Percentiles rank a stretch among this genome's conserved stretches.
Evolutionary conservation across 2,888 invertebrate species (phyloP).

Genomic region (Stenodera caucasica): DNA sequence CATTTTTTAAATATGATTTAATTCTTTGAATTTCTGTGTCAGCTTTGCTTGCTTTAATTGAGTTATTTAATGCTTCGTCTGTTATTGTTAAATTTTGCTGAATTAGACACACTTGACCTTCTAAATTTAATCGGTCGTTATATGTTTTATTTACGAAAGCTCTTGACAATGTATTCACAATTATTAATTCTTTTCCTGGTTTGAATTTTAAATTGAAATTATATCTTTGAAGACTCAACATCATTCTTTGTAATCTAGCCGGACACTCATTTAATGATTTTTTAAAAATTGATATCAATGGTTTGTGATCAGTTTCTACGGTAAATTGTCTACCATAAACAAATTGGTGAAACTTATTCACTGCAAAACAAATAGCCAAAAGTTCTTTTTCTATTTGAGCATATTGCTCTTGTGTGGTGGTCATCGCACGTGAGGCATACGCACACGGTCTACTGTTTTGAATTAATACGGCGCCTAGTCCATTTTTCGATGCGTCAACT

Average conservation of each 20-base stretch:
- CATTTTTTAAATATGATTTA: slow-evolving; percentile 4
- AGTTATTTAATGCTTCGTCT: background rate
- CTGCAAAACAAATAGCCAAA: slow-evolving; percentile 31
- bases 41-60: background rate
- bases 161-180: slow-evolving; percentile 40
- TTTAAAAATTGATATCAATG: slow-evolving; percentile 32
- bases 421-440: slow-evolving; percentile 46
- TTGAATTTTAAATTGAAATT: slow-evolving; percentile 25
- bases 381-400: slow-evolving; percentile 47
- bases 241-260: slow-evolving; percentile 10
- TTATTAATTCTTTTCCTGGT: slow-evolving; percentile 39
- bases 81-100: background rate
- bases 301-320: slow-evolving; percentile 36
- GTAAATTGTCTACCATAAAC: slow-evolving; percentile 26
- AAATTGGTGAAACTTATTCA: slow-evolving; percentile 31
- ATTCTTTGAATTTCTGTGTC: background rate
- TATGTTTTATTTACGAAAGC: slow-evolving; percentile 25
- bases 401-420: slow-evolving; percentile 41
- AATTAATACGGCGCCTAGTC: slow-evolving; percentile 43
- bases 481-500: slow-evolving; percentile 37
- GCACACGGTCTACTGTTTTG: slow-evolving; percentile 44
- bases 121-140: background rate
- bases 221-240: slow-evolving; percentile 14
- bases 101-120: slow-evolving; percentile 6
- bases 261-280: slow-evolving; percentile 21